Base-by-base conservation (phyloP, 2,113 vertebrate species). In the Neotoma lepida region DNA sequence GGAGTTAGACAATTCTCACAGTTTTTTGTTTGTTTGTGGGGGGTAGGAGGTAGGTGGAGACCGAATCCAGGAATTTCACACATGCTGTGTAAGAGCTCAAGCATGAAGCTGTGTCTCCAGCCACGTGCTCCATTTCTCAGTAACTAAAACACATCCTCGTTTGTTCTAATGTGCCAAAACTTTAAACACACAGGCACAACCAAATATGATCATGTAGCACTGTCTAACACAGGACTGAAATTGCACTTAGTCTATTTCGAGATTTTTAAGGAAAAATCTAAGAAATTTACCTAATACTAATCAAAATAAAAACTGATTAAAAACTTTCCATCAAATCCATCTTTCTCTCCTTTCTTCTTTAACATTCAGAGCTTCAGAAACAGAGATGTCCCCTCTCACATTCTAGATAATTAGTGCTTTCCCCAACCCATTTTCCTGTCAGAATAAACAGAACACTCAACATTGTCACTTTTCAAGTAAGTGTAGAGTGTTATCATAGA, bases 401-500 rank as follows among this genome's bases (percentile, higher is more conserved):
- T 85, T 93, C 1, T 54, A 13, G 8, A 96, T 94, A 87, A 93
- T 12, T 26, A 66, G 78, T 71, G 44, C 28, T 64, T 90, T 90
- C 35, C 70, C 76, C n/a, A n/a, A n/a, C n/a, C 82, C 41, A 30
- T 87, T 18, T 33, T 91, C 54, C 73, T 88, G 26, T 70, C 54
- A 91, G 41, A 97, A 94, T 76, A 95, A 95, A 94, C 12, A 91
- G 18, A 92, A 92, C 92, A 56, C 8, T 94, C 15, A 92, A 94
- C 9, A 77, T 0, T 54, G 22, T 30, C 58, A 84, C 28, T 95
- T 82, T 18, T 28, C 35, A 92, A 80, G 41, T 90, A 95, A 89
- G 8, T 24, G 1, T 64, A 89, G 20, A 73, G 14, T 35, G 56
- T 89, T 82, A 94, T 28, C 86, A 88, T 33, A 77, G 46, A 88